Evolutionary conservation across 2,797 vertebrate genomes (phyloP), one percentile per base, ranked within the genome.

Genomic region (Bradypodion ventrale): DNA sequence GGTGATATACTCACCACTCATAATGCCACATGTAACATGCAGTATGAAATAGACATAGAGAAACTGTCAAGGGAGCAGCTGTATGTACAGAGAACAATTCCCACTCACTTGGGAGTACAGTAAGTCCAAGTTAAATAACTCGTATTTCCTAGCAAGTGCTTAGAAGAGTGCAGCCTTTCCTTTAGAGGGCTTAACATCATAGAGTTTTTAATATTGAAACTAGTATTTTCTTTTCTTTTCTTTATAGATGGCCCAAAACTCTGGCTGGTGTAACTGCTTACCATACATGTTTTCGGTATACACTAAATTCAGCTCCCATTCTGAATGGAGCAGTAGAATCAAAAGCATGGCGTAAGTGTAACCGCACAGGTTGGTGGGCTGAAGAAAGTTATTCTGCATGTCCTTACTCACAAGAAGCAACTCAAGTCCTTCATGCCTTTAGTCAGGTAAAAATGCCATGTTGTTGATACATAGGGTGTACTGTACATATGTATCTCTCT

Each of bases 361-460:
- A 97, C 90, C 94, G 95, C 5, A 87, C 93, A 0, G 98, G 98
- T 5, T 96, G 90, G 0, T 98, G 98, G 98, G 96, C 95, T 15
- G 97, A 98, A 76, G 97, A 97, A 52, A 97, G 97, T 93, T 98
- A 98, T 93, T 97, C 97, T 69, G 96, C 97, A 90, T 98, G 98
- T 86, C 96, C 97, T 1, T 98, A 97, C 56, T 96, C 96, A 83
- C 97, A 97, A 66, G 96, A 98, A 88, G 92, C 98, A 83, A 98
- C 97, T 40, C 97, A 97, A 29, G 93, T 96, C 76, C 97, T 98
- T 88, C 96, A 98, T 79, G 95, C 97, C 83, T 97, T 98, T 89
- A 98, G 97, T 74, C 96, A 97, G 97, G 98, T 98, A 95, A 75
- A n/a, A 1, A 0, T 15, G 86, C 42, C 49, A 83, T 59, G 42